phyloP scores from a whole-genome alignment of 2,888 invertebrate genomes.

The Oxyscelio sp. region DNA sequence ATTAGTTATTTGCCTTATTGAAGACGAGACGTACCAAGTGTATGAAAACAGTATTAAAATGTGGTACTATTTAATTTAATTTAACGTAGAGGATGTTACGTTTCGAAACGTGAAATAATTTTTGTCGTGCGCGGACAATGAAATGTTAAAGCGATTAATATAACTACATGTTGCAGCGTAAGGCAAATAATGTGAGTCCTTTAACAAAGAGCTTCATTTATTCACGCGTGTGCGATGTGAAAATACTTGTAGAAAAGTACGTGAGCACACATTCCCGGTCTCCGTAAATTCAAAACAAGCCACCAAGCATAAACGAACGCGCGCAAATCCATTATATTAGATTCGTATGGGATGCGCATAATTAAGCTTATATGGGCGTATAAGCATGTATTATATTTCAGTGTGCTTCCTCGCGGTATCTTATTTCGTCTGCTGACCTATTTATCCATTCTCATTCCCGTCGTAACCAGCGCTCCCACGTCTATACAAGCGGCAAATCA shows the following conservation, averaged over 20 bases:
- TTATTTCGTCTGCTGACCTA: constrained; percentile 27
- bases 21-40: no score
- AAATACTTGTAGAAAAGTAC: background rate
- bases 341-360: constrained; percentile 28
- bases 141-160: no score
- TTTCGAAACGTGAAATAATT: no score
- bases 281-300: background rate
- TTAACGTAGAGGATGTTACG: no score
- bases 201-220: constrained; percentile 3
- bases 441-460: constrained; percentile 13
- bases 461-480: constrained; percentile 6
- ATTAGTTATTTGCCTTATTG: no score
- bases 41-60: no score
- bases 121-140: no score
- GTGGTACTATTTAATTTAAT: no score
- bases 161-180: no score
- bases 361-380: constrained; percentile 44
- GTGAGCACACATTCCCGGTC: background rate
- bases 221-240: background rate
- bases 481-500: constrained; percentile 6
- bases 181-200: no score
- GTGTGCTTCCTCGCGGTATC: constrained; percentile 37
- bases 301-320: constrained; percentile 5
- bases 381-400: constrained; percentile 38
- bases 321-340: constrained; percentile 16